A percentile compares a stretch with the other conserved stretches of the same genome.
phyloP scores from a whole-genome alignment of 2,797 vertebrate species.

The Synaphobranchus kaupii region DNA sequence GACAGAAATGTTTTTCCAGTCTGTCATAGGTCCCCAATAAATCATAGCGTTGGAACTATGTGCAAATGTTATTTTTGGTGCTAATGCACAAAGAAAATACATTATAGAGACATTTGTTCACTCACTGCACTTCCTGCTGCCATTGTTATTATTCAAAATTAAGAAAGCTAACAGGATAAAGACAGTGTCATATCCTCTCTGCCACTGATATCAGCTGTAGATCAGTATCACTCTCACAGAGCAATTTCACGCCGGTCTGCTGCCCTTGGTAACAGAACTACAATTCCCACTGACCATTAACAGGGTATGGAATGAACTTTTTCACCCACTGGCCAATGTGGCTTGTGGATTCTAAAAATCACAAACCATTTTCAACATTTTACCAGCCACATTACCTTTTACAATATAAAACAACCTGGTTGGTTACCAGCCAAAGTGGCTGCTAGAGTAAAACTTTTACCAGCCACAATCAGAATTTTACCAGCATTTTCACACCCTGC shows the following conservation, averaged over 20 bases:
- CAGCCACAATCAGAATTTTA: no score
- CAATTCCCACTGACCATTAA: background rate
- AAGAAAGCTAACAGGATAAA: background rate
- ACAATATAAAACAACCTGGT: no score
- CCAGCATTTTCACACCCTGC: no score
- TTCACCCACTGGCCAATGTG: no score
- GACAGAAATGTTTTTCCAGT: slow-evolving; percentile 9
- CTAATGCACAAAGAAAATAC: background rate
- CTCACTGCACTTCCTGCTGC: background rate
- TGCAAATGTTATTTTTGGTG: slow-evolving; percentile 16
- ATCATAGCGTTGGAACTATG: background rate
- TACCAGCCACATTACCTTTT: no score
- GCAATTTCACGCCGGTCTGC: background rate
- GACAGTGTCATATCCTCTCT: background rate
- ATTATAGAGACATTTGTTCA: background rate
- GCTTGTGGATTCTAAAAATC: no score
- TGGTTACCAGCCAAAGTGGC: no score
- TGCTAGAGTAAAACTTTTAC: no score
- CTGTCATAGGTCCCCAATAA: background rate
- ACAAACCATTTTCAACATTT: no score
- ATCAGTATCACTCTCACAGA: background rate
- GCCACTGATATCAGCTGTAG: background rate
- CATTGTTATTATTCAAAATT: background rate
- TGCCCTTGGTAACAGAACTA: background rate
- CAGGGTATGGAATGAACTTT: no score